Evolutionary conservation across 1,140 invertebrate species (phyloP).

Genomic region (Atta colombica): DNA sequence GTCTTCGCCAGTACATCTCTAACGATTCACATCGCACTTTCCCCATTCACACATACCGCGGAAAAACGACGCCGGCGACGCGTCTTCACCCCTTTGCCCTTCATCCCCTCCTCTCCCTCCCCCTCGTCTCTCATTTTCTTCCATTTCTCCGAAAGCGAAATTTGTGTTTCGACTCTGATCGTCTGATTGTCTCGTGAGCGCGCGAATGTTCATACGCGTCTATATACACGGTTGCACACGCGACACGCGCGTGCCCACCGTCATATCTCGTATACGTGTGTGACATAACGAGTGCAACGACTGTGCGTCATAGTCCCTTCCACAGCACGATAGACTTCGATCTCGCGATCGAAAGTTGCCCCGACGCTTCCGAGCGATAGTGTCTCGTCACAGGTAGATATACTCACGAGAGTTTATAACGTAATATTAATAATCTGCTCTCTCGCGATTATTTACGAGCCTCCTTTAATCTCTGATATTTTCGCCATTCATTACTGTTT

Average conservation of each 20-base stretch:
- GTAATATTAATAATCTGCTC: background rate
- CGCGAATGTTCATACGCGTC: background rate
- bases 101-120: background rate
- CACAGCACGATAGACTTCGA: constrained; percentile 30
- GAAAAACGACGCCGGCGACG: constrained; percentile 63
- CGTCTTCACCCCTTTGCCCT: background rate
- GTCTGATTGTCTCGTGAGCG: background rate
- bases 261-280: background rate
- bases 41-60: constrained; percentile 73
- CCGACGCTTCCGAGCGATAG: background rate
- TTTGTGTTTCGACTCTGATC: background rate
- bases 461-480: background rate
- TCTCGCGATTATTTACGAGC: background rate
- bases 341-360: constrained; percentile 42
- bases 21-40: constrained; percentile 77
- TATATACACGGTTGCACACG: background rate
- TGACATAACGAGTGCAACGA: constrained; percentile 43
- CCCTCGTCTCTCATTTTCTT: background rate
- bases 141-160: background rate
- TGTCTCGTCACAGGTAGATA: constrained; percentile 39
- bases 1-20: constrained; percentile 72
- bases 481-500: background rate
- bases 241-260: constrained; percentile 21
- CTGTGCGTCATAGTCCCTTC: constrained; percentile 38
- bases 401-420: background rate